Evolutionary conservation across 2,888 invertebrate species (phyloP), one percentile per base, ranked within the genome.

Genomic region (Drosophila anceps): DNA sequence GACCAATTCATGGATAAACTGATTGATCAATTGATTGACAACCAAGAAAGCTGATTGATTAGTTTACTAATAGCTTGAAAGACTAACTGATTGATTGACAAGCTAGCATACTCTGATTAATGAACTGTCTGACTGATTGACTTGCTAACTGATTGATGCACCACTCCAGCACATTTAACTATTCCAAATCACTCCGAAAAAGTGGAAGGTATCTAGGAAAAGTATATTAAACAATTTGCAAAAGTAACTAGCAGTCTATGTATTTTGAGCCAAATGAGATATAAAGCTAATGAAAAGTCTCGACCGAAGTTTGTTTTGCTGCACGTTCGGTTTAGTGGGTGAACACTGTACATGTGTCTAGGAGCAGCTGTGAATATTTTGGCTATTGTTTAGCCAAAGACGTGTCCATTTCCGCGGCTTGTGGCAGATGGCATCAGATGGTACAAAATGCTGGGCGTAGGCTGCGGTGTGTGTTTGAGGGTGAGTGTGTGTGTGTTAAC

Each of bases 381-480:
- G 43, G 53, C 33, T 60, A 68, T 33, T 68, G 61, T 58, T 31
- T 35, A 24, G 37, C 27, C 33, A 41, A 66, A 66, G 70, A 77
- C 62, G 66, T 75, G 77, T 79, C 67, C 66, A 70, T 77, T 80
- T 79, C 53, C 77, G 69, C 58, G 61, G 53, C 43, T 41, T 75
- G 76, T 27, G 48, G 58, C 44, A 59, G 62, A 41, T 62, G 75
- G 80, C 76, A 80, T 77, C 80, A 77, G 76, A 79, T 77, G 77
- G 54, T 12, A 13, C 29, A 10, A 39, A 54, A 39, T 27, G 54
- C 39, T 62, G 46, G 44, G 44, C 69, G 57, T 43, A 54, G 69
- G 57, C 20, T 43, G 41, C 24, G 33, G 9, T 41, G 29, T 57
- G 53, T 43, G 37, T 27, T 35, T 24, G 20, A 20, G 20, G 6